Evolutionary conservation across 2,797 vertebrate genomes (phyloP).

Genomic region (Phalloptychus januarius): DNA sequence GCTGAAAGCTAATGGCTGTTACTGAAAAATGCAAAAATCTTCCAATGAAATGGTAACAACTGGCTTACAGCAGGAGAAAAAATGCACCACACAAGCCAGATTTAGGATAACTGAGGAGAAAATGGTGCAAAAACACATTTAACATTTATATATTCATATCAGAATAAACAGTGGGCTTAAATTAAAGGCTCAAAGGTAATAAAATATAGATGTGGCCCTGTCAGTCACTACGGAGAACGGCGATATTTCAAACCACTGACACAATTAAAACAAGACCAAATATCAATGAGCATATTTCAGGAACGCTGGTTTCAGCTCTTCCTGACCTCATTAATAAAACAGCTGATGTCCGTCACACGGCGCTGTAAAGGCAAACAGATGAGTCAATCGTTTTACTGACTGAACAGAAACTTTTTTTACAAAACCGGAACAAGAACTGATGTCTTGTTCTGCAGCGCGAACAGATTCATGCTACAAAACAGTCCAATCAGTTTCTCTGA

Average conservation of each 20-base stretch:
- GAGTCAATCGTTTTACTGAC: neutral
- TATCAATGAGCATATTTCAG: neutral
- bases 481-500: neutral
- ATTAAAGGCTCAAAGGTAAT: constrained; percentile 2
- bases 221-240: neutral
- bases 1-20: constrained; percentile 11
- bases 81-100: neutral
- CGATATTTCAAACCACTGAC: neutral
- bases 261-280: neutral
- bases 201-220: constrained; percentile 1
- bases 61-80: neutral
- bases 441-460: too few relatives aligned
- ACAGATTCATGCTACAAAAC: too few relatives aligned
- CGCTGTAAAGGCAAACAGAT: neutral
- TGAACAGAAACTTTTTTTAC: neutral
- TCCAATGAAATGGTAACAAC: neutral
- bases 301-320: neutral
- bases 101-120: neutral
- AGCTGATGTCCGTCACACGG: neutral
- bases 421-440: neutral
- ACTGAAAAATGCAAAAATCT: neutral
- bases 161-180: constrained; percentile 1
- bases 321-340: neutral
- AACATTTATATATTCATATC: constrained; percentile 4
- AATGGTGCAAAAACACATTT: constrained; percentile 9